These are phyloP conservation scores for Catocala sponsa DNA, from an alignment of 2,888 invertebrate species.

Conservation along the genomic window DNA sequence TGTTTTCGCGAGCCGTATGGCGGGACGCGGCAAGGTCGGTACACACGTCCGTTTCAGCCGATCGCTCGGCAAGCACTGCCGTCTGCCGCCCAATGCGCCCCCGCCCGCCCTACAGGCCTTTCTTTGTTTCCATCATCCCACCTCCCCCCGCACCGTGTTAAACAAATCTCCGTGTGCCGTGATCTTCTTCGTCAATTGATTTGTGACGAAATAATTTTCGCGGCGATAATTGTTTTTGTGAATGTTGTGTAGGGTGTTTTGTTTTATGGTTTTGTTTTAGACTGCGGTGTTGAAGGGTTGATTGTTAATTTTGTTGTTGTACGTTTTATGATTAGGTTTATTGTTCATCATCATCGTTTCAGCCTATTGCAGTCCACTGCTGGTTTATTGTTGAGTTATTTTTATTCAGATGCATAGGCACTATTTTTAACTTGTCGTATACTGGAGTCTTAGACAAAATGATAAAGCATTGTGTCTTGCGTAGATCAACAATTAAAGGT, in stretches of 20 bases:
- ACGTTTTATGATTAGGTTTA: background rate
- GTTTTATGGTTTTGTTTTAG: slow-evolving; percentile 9
- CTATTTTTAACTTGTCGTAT: too few relatives aligned
- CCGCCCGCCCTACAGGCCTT: slow-evolving; percentile 81
- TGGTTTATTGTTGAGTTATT: background rate
- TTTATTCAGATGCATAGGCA: too few relatives aligned
- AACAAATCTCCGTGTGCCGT: slow-evolving; percentile 77
- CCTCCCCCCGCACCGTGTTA: slow-evolving; percentile 60
- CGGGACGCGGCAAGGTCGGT: slow-evolving; percentile 40
- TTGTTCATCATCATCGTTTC: too few relatives aligned
- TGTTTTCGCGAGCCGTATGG: slow-evolving; percentile 56
- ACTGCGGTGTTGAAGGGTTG: background rate
- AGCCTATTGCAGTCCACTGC: too few relatives aligned
- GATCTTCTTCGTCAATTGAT: slow-evolving; percentile 79
- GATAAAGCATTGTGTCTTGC: too few relatives aligned
- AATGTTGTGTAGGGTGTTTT: slow-evolving; percentile 11
- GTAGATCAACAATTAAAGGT: too few relatives aligned
- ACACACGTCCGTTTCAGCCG: slow-evolving; percentile 63
- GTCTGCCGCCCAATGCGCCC: slow-evolving; percentile 68
- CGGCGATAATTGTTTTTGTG: slow-evolving; percentile 48
- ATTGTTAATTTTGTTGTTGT: background rate
- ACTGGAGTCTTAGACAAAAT: too few relatives aligned
- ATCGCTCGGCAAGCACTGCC: slow-evolving; percentile 74
- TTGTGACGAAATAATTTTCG: slow-evolving; percentile 54
- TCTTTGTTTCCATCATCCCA: slow-evolving; percentile 83